A percentile compares a stretch with the other conserved stretches of the same genome.
Evolutionary conservation across 2,797 vertebrate species (phyloP).

Genomic region (Coluber constrictor): DNA sequence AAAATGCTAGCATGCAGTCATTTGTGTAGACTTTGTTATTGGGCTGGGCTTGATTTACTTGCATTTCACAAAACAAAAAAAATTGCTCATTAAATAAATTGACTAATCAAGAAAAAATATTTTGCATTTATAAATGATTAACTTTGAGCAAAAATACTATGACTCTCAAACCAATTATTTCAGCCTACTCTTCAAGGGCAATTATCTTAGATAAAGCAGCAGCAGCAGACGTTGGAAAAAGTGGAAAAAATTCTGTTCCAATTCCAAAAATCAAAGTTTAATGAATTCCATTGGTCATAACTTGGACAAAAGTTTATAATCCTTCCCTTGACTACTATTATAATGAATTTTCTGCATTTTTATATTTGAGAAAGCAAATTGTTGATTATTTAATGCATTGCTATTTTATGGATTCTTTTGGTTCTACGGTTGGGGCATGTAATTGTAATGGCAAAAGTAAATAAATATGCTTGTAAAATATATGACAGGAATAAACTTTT

Average conservation of each 20-base stretch:
- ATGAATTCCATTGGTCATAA: background rate
- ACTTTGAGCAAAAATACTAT: constrained; percentile 19
- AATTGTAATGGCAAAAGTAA: background rate
- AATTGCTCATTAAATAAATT: constrained; percentile 53
- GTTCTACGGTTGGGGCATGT: background rate
- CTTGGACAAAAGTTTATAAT: background rate
- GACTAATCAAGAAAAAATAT: constrained; percentile 64
- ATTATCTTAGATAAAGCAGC: background rate
- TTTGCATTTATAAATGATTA: constrained; percentile 35
- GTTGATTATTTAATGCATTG: background rate
- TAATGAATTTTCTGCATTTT: background rate
- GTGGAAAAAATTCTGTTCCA: background rate
- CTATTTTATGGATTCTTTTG: background rate
- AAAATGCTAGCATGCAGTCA: constrained; percentile 70
- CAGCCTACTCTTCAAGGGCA: background rate
- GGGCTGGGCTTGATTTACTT: constrained; percentile 60
- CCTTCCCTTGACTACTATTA: background rate
- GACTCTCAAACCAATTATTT: background rate
- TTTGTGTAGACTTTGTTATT: constrained; percentile 61
- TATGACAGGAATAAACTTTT: background rate
- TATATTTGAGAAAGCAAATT: background rate
- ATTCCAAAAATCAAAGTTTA: background rate
- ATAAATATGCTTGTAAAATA: background rate
- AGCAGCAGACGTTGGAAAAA: background rate
- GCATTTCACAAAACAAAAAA: constrained; percentile 55